Evolutionary conservation across 2,113 vertebrate species (phyloP).

Genomic region (Heterotis niloticus): DNA sequence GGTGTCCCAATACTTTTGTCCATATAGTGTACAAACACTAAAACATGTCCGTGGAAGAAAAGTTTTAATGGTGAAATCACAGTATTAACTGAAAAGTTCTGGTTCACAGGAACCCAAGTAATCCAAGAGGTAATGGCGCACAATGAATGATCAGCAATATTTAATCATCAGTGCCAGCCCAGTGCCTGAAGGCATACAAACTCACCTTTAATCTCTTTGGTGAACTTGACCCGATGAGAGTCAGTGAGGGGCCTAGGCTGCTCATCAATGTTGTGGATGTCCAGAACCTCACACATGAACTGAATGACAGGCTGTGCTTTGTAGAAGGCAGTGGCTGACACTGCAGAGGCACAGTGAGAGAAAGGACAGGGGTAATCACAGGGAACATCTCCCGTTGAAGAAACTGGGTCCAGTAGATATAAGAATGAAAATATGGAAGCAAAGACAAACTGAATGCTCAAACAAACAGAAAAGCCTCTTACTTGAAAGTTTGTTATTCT

Average conservation of each 20-base stretch:
- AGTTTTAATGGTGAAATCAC: not conserved
- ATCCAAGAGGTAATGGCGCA: not conserved
- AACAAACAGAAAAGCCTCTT: not conserved
- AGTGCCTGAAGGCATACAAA: too few relatives aligned
- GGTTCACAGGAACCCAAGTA: too few relatives aligned
- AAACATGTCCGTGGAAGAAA: too few relatives aligned
- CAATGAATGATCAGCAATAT: not conserved
- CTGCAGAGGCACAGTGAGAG: conserved; percentile 52
- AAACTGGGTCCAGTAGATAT: not conserved
- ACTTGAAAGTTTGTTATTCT: too few relatives aligned
- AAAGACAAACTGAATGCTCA: not conserved
- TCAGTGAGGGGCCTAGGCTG: conserved; percentile 96
- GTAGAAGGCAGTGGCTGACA: conserved; percentile 99
- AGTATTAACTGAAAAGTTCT: too few relatives aligned
- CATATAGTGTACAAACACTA: too few relatives aligned
- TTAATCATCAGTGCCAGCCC: not conserved
- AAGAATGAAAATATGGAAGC: not conserved
- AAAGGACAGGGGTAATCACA: not conserved
- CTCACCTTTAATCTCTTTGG: conserved; percentile 99
- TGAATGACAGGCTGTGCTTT: conserved; percentile 99
- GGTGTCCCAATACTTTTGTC: too few relatives aligned
- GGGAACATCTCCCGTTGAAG: not conserved
- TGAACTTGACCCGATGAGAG: conserved; percentile 99
- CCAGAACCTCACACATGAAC: conserved; percentile 99
- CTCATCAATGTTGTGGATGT: conserved; percentile 99